Evolutionary conservation across 2,888 invertebrate genomes (phyloP), one percentile per base, ranked within the genome.

Genomic region (Frankliniella fusca): DNA sequence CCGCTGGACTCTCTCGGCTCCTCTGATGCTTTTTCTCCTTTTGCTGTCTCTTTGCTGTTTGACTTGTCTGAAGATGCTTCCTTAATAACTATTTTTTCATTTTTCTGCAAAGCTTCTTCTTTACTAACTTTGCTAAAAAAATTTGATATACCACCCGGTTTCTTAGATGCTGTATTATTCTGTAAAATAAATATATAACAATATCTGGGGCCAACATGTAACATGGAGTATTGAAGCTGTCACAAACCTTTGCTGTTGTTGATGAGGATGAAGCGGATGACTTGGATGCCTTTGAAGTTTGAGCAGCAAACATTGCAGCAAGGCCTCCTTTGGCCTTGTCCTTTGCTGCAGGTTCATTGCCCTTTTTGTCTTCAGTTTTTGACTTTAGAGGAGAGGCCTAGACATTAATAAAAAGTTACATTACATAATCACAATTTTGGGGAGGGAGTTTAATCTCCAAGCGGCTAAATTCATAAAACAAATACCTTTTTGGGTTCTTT

Each of bases 271-370:
- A 23, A 70, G 70, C 15, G 8, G 61, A 7, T 61, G 61, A 3
- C 23, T 70, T 70, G 23, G 70, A n/a, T 70, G 70, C 70, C 70
- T 70, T 70, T 11, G 70, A 23, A n/a, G 70, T 70, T 23, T 70
- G 70, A 23, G 70, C 70, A 2, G 70, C 70, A 70, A 70, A 70
- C 70, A 70, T 70, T 23, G 70, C 70, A 70, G 70, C 70, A 7
- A 70, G 23, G 23, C 70, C 70, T 3, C 23, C 23, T 70, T 70
- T 70, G 3, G 23, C 23, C 23, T 70, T 70, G 23, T 70, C 70
- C 70, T 70, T 70, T 11, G n/a, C 70, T 8, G 70, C 23, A 11
- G 23, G 11, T n/a, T 70, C 70, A 8, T 70, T 70, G 9, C 23
- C 23, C n/a, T 23, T 70, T 23, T 70, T 23, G 23, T 70, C 70